phyloP scores from a whole-genome alignment of 2,888 invertebrate species.

The Tetheella fluctuosa region DNA sequence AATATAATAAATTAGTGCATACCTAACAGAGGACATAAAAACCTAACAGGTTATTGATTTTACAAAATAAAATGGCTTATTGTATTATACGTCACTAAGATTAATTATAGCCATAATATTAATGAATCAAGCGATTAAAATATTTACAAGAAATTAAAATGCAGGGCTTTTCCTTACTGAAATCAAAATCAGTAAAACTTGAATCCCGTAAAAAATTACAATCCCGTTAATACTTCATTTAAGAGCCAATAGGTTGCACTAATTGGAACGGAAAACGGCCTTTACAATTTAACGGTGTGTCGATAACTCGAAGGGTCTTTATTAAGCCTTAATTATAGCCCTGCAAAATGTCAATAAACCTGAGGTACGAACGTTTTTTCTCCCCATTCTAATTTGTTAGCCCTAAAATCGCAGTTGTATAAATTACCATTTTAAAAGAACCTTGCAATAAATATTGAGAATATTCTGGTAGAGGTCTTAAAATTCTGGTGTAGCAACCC shows the following conservation, averaged over 20 bases:
- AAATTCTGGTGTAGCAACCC: constrained; percentile 55
- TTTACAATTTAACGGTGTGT: constrained; percentile 71
- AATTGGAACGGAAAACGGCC: constrained; percentile 65
- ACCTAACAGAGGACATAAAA: too few species aligned
- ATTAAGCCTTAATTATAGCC: constrained; percentile 78
- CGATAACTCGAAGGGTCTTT: constrained; percentile 65
- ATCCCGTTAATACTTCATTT: constrained; percentile 39
- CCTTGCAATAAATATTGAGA: constrained; percentile 26
- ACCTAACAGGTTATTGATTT: too few species aligned
- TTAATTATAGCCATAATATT: too few species aligned
- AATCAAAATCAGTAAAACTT: not conserved
- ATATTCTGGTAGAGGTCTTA: constrained; percentile 36
- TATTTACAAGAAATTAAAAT: not conserved
- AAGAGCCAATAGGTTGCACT: constrained; percentile 51
- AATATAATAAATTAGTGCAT: too few species aligned
- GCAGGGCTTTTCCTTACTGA: not conserved
- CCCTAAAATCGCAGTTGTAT: constrained; percentile 76
- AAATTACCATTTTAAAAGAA: constrained; percentile 43
- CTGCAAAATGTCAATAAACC: constrained; percentile 80
- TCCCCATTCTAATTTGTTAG: constrained; percentile 79
- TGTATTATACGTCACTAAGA: too few species aligned
- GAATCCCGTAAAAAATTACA: not conserved
- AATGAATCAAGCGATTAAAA: too few species aligned
- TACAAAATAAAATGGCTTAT: too few species aligned
- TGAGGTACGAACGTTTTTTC: constrained; percentile 74